Conservation (phyloP, 2,888 invertebrate genomes). For the Hypena proboscidalis region DNA sequence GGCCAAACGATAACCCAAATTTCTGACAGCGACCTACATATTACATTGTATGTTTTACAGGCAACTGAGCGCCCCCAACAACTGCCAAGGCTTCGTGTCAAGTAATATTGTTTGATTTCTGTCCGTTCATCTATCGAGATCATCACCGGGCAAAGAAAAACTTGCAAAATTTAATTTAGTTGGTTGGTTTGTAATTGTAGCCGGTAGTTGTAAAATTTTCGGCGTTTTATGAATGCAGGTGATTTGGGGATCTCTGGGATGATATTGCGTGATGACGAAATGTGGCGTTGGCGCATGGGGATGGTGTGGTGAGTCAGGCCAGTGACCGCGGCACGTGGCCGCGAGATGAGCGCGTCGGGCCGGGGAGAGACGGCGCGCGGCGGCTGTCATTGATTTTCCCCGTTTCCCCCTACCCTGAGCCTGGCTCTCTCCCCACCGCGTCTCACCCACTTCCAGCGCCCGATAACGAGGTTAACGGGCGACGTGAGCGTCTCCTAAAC, state of each 20-base stretch:
- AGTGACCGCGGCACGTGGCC: constrained; percentile 83
- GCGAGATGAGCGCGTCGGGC: constrained; percentile 83
- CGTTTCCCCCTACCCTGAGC: constrained; percentile 70
- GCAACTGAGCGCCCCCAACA: constrained; percentile 59
- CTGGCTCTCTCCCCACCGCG: constrained; percentile 76
- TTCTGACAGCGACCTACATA: constrained; percentile 81
- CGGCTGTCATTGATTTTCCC: constrained; percentile 86
- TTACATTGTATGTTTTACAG: constrained; percentile 69
- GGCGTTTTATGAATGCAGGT: not conserved
- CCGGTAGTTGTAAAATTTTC: not conserved
- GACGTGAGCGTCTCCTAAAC: constrained; percentile 86
- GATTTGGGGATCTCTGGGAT: constrained; percentile 19
- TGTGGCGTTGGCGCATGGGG: constrained; percentile 47
- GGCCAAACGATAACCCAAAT: constrained; percentile 82
- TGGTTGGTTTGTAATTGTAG: not conserved
- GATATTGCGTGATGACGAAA: constrained; percentile 34
- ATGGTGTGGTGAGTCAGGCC: constrained; percentile 70
- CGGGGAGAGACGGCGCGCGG: constrained; percentile 83
- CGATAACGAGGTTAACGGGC: constrained; percentile 86
- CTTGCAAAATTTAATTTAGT: constrained; percentile 2
- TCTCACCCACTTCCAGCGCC: constrained; percentile 85
- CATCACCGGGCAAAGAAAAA: constrained; percentile 13
- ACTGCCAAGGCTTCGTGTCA: constrained; percentile 55
- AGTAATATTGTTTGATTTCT: constrained; percentile 33
- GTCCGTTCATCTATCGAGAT: constrained; percentile 23